phyloP scores from a whole-genome alignment of 1,140 invertebrate genomes.

The Drosophila setifemur region DNA sequence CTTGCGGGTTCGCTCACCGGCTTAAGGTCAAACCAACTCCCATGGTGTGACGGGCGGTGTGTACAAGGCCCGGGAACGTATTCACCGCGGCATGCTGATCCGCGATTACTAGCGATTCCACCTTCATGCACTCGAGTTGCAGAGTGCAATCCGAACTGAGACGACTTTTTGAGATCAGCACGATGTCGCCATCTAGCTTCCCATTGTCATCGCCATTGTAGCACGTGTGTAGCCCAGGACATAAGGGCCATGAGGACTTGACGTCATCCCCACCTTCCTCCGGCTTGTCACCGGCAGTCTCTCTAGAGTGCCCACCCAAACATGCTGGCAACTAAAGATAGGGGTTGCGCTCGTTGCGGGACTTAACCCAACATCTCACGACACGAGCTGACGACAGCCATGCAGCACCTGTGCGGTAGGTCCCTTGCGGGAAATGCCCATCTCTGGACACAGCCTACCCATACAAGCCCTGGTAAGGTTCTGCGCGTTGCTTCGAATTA shows the following conservation, averaged over 20 bases:
- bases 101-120: slow-evolving; percentile 45
- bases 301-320: slow-evolving; percentile 80
- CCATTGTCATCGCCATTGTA: slow-evolving; percentile 83
- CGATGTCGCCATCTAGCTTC: slow-evolving; percentile 73
- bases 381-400: slow-evolving; percentile 84
- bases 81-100: slow-evolving; percentile 83
- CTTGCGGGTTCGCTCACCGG: slow-evolving; percentile 69
- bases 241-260: slow-evolving; percentile 84
- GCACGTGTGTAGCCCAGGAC: slow-evolving; percentile 83
- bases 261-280: slow-evolving; percentile 83
- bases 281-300: slow-evolving; percentile 78
- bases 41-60: slow-evolving; percentile 84
- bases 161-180: slow-evolving; percentile 82
- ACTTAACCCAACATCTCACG: slow-evolving; percentile 84
- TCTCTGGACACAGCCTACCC: neutral
- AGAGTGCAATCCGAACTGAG: slow-evolving; percentile 43
- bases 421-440: slow-evolving; percentile 13
- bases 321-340: slow-evolving; percentile 76
- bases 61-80: slow-evolving; percentile 84
- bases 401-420: slow-evolving; percentile 83
- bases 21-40: slow-evolving; percentile 76
- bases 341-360: slow-evolving; percentile 84
- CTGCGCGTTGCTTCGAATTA: slow-evolving; percentile 84
- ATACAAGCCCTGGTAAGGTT: slow-evolving; percentile 83
- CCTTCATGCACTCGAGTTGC: slow-evolving; percentile 25